Conservation (phyloP, 2,888 invertebrate genomes). For the Nebria salina region DNA sequence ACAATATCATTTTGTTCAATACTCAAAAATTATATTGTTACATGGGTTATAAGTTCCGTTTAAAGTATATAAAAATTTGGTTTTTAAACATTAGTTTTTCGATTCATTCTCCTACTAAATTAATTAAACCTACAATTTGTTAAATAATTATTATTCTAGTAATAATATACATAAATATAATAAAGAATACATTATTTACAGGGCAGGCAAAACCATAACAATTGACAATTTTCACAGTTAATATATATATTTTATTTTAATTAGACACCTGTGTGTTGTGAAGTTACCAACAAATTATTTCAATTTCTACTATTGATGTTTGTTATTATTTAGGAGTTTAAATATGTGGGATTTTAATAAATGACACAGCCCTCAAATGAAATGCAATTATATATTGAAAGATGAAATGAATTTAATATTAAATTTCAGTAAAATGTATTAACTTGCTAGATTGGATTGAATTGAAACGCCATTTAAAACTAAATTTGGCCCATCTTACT, state of each 20-base stretch:
- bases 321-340: background rate
- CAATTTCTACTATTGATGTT: background rate
- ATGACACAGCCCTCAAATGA: slow-evolving; percentile 41
- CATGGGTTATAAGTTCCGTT: background rate
- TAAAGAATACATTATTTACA: slow-evolving; percentile 47
- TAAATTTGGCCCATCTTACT: background rate
- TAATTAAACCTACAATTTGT: slow-evolving; percentile 40
- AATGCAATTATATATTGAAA: background rate
- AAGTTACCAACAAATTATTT: background rate
- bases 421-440: background rate
- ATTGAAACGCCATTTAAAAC: background rate
- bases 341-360: slow-evolving; percentile 39
- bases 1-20: background rate
- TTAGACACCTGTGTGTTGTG: slow-evolving; percentile 8
- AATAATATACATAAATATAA: slow-evolving; percentile 43
- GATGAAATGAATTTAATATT: background rate
- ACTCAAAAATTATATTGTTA: background rate
- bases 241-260: slow-evolving; percentile 23
- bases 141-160: slow-evolving; percentile 41
- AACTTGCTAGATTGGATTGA: background rate
- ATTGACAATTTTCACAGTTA: slow-evolving; percentile 35
- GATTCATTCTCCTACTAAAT: slow-evolving; percentile 22
- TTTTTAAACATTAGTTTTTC: slow-evolving; percentile 38
- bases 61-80: slow-evolving; percentile 40
- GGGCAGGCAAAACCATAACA: slow-evolving; percentile 35